Percentiles rank a stretch among this genome's conserved stretches.
Conservation (phyloP, 2,888 invertebrate genomes). For the Ellobium chinense region DNA sequence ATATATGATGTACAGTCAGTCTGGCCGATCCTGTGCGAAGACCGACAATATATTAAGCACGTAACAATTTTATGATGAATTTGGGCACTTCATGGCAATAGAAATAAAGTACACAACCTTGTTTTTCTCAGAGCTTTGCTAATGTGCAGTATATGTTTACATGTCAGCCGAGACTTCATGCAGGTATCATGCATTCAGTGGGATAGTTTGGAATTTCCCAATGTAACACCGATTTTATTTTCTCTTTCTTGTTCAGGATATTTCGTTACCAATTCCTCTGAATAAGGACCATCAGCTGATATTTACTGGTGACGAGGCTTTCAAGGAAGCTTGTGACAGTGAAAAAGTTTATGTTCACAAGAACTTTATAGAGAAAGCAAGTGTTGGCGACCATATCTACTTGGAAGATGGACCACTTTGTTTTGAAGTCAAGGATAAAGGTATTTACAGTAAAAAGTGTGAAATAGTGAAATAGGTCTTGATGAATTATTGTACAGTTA, state of each 20-base stretch:
- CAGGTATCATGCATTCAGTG: too few species aligned
- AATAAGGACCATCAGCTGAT: slow-evolving; percentile 89
- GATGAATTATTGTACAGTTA: too few species aligned
- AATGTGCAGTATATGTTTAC: too few species aligned
- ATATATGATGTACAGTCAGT: too few species aligned
- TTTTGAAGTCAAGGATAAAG: slow-evolving; percentile 87
- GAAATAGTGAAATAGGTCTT: too few species aligned
- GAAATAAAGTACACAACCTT: too few species aligned
- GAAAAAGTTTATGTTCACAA: slow-evolving; percentile 89
- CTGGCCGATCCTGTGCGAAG: too few species aligned
- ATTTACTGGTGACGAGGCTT: slow-evolving; percentile 88
- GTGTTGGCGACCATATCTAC: slow-evolving; percentile 88
- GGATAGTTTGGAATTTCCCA: background rate
- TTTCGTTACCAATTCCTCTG: slow-evolving; percentile 92
- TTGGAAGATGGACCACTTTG: slow-evolving; percentile 98
- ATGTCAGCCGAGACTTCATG: too few species aligned
- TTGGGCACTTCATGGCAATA: too few species aligned
- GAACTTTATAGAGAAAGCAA: slow-evolving; percentile 93
- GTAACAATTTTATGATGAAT: too few species aligned
- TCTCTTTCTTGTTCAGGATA: slow-evolving; percentile 82
- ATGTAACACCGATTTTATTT: background rate
- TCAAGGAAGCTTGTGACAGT: slow-evolving; percentile 87
- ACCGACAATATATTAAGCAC: too few species aligned
- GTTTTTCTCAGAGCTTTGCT: too few species aligned
- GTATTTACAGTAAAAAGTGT: slow-evolving; percentile 76